Evolutionary conservation across 2,888 invertebrate genomes (phyloP).

Genomic region (Tillus elongatus): DNA sequence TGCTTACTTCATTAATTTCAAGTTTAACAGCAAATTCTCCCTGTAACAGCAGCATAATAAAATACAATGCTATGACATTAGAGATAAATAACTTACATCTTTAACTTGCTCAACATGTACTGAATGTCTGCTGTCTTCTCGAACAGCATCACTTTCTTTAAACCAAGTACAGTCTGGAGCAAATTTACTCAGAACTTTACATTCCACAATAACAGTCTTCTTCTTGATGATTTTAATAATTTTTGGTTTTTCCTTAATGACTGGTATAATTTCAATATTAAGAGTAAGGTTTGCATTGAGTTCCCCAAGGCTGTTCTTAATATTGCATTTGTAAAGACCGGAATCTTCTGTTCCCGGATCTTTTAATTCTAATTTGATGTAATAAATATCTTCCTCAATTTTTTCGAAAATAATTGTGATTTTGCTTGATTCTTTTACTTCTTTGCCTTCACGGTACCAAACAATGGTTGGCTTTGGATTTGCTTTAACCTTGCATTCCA

Average conservation of each 20-base stretch:
- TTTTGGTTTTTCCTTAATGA: slow-evolving; percentile 86
- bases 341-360: slow-evolving; percentile 94
- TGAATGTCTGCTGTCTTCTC: slow-evolving; percentile 65
- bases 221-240: slow-evolving; percentile 87
- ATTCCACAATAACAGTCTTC: slow-evolving; percentile 87
- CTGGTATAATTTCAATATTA: slow-evolving; percentile 95
- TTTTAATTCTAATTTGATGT: slow-evolving; percentile 75
- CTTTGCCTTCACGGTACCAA: slow-evolving; percentile 74
- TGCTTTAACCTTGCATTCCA: slow-evolving; percentile 75
- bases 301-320: slow-evolving; percentile 93
- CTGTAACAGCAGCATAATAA: slow-evolving; percentile 38
- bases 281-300: slow-evolving; percentile 93
- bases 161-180: slow-evolving; percentile 91
- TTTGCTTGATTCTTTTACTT: slow-evolving; percentile 73
- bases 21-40: slow-evolving; percentile 86
- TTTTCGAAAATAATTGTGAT: slow-evolving; percentile 64
- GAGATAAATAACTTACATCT: slow-evolving; percentile 48
- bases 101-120: slow-evolving; percentile 70
- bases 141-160: slow-evolving; percentile 73
- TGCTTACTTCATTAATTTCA: slow-evolving; percentile 76
- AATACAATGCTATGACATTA: neutral
- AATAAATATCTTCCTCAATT: slow-evolving; percentile 73
- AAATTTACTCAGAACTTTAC: slow-evolving; percentile 87
- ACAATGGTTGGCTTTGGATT: slow-evolving; percentile 71
- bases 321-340: slow-evolving; percentile 95